Evolutionary conservation across 2,888 invertebrate species (phyloP).

Genomic region (Synanthedon andrenaeformis): DNA sequence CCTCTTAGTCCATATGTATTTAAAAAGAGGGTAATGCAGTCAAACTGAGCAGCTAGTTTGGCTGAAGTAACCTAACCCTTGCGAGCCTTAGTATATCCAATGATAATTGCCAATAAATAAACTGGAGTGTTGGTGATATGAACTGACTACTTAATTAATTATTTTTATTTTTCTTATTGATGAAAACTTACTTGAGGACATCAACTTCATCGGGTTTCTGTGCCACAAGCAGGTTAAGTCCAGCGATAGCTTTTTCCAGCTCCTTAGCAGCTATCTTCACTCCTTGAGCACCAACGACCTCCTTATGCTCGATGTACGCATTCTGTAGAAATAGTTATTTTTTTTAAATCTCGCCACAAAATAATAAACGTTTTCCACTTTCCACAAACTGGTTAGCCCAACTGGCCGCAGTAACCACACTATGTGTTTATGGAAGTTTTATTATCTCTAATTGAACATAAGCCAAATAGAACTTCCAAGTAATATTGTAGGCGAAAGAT

Average conservation of each 20-base stretch:
- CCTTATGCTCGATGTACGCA: constrained; percentile 94
- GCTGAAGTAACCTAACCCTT: too few species aligned
- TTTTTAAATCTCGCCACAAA: neutral
- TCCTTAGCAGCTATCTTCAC: constrained; percentile 99
- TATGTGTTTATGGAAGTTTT: too few species aligned
- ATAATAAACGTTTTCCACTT: neutral
- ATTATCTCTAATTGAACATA: too few species aligned
- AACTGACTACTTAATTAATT: neutral
- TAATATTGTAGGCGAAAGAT: too few species aligned
- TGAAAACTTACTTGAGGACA: constrained; percentile 74
- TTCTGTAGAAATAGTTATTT: constrained; percentile 63
- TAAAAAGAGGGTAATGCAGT: too few species aligned
- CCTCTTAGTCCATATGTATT: too few species aligned
- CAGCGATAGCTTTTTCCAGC: constrained; percentile 97
- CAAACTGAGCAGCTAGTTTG: too few species aligned
- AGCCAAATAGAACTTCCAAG: too few species aligned
- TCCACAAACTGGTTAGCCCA: too few species aligned
- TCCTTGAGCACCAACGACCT: constrained; percentile 96
- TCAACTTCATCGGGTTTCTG: constrained; percentile 95
- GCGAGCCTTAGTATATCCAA: neutral
- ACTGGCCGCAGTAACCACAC: neutral
- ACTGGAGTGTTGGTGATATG: too few species aligned
- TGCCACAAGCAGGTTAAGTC: constrained; percentile 92
- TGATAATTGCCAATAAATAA: neutral
- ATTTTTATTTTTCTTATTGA: too few species aligned